Evolutionary conservation across 2,113 vertebrate species (phyloP).

Genomic region (Pipa parva): DNA sequence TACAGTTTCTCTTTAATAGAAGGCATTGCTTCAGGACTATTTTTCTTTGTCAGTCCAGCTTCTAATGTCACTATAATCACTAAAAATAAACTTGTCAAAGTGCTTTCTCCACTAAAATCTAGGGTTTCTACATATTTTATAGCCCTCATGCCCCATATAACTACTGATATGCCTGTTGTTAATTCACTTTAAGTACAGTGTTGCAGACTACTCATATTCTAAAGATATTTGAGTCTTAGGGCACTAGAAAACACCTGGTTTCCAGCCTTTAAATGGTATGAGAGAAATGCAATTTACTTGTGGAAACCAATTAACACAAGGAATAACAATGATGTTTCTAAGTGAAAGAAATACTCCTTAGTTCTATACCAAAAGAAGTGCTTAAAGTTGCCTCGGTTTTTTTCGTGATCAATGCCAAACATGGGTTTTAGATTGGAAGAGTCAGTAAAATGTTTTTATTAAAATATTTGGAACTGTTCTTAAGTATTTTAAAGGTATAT

Average conservation of each 20-base stretch:
- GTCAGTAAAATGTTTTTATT: too few relatives aligned
- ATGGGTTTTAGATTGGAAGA: neutral
- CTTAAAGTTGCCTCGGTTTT: neutral
- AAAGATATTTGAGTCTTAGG: neutral
- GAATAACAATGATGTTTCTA: neutral
- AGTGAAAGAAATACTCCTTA: neutral
- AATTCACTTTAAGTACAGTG: neutral
- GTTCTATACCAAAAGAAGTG: neutral
- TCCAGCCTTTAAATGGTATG: neutral
- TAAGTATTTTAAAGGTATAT: too few relatives aligned
- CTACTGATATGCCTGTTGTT: neutral
- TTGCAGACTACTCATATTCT: neutral
- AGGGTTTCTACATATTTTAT: neutral
- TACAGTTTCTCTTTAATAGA: neutral
- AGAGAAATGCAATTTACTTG: constrained; percentile 5
- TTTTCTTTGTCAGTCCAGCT: neutral
- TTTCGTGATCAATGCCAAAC: too few relatives aligned
- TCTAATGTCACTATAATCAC: neutral
- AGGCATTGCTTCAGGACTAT: neutral
- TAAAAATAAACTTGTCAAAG: constrained; percentile 1
- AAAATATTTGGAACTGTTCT: too few relatives aligned
- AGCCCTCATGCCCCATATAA: neutral
- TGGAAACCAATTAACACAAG: neutral
- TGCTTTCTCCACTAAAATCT: neutral
- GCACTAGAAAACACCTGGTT: neutral